Base-by-base conservation (phyloP, 1,140 invertebrate species). In the Orius insidiosus region DNA sequence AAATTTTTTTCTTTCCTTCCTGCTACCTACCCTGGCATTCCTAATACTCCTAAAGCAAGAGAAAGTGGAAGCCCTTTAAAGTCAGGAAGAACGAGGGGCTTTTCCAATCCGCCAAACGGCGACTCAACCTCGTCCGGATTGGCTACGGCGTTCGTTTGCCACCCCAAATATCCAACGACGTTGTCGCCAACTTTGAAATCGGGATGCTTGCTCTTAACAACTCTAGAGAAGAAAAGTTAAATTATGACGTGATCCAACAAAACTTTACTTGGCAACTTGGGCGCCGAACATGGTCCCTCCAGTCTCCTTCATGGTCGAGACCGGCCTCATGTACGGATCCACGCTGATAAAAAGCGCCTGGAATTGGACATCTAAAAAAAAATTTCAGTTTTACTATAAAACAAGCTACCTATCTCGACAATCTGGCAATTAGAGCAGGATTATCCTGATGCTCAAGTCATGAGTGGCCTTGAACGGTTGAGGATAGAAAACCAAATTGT, bases 311-410 rank as follows among this genome's bases (percentile, higher is more conserved):
- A 10, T 57, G 60, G 9, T 68, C 70, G 24, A 67, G 37, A 46
- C 68, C 66, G 48, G 64, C 61, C 11, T 49, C 74, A 79, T 78
- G 51, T 79, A 80, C 30, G 77, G 77, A 59, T 81, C 78, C 2
- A 80, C 75, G 46, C 75, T 78, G 2, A 79, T 53, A 54, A 69
- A 80, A 53, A 75, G 68, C 5, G 76, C 76, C 64, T 80, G 63
- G 11, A 67, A 63, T 32, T 79, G 60, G 55, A 72, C 70, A 60
- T 81, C 75, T 78, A 24, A 14, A 56, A 43, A 52, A 18, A 42
- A 15, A 19, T 5, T 24, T 24, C 3, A 24, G 24, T 24, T 24
- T n/a, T n/a, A n/a, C n/a, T n/a, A n/a, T n/a, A n/a, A n/a, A n/a
- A n/a, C n/a, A n/a, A n/a, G n/a, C n/a, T n/a, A n/a, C n/a, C n/a